Conservation (phyloP, 2,888 invertebrate species). For the Campaea margaritaria region DNA sequence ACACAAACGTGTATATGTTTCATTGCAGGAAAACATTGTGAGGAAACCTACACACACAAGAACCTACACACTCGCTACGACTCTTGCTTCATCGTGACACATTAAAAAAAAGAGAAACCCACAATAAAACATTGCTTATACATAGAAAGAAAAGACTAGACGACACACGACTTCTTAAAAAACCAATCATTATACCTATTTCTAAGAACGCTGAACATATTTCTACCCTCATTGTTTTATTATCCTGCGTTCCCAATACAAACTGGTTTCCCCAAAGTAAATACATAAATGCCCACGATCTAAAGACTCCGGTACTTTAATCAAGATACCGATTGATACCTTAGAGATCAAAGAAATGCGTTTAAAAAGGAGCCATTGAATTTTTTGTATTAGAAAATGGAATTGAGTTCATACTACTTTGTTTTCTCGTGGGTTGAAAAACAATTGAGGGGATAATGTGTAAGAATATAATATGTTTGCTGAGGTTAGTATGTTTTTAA, state of each 20-base stretch:
- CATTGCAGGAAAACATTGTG: too few species aligned
- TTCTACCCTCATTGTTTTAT: slow-evolving; percentile 1
- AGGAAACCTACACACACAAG: too few species aligned
- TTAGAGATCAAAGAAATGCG: slow-evolving; percentile 25
- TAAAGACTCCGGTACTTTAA: slow-evolving; percentile 29
- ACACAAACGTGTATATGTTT: too few species aligned
- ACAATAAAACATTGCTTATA: too few species aligned
- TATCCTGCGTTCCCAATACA: slow-evolving; percentile 11
- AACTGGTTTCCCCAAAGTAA: slow-evolving; percentile 14
- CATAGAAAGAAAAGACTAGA: too few species aligned
- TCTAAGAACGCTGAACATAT: background rate
- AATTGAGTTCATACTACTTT: slow-evolving; percentile 11
- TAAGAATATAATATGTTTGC: too few species aligned
- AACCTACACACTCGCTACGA: too few species aligned
- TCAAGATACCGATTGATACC: slow-evolving; percentile 35
- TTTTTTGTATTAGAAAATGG: slow-evolving; percentile 16
- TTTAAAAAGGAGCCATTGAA: slow-evolving; percentile 16
- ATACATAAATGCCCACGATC: slow-evolving; percentile 27
- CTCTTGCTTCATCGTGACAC: too few species aligned
- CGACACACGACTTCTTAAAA: too few species aligned
- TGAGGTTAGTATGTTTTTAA: too few species aligned
- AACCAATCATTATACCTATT: too few species aligned
- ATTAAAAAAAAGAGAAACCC: too few species aligned
- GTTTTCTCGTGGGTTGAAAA: background rate
- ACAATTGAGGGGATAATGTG: background rate